A percentile compares a stretch with the other conserved stretches of the same genome.
Evolutionary conservation across 2,113 vertebrate species (phyloP).

Genomic region (Gulo gulo): DNA sequence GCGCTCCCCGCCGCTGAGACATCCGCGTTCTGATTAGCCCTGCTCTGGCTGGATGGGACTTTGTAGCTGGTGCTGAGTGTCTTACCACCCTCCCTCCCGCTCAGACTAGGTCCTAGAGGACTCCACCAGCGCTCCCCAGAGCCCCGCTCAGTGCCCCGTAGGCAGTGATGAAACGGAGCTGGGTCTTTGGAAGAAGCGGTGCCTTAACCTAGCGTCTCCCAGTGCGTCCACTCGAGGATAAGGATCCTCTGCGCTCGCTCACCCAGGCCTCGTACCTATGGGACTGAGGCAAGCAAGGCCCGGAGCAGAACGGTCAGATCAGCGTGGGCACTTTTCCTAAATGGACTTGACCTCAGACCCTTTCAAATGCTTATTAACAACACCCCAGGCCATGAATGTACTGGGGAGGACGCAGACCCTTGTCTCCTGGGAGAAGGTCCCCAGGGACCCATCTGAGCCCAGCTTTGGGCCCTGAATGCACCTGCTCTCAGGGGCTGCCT

Average conservation of each 20-base stretch:
- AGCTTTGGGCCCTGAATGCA: neutral
- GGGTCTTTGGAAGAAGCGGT: neutral
- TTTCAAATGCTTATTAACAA: neutral
- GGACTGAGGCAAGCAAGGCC: neutral
- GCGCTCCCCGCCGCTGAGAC: neutral
- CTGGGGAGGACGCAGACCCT: neutral
- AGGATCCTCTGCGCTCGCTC: neutral
- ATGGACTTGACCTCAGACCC: neutral
- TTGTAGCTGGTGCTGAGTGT: neutral
- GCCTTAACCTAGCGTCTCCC: neutral
- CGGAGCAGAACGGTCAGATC: neutral
- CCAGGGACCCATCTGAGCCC: neutral
- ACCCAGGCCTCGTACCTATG: neutral
- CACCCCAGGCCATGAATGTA: neutral
- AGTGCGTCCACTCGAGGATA: neutral
- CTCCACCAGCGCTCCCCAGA: neutral
- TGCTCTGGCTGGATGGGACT: neutral
- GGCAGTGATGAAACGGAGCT: neutral
- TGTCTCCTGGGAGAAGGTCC: neutral
- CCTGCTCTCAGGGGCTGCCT: neutral
- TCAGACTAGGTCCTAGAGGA: neutral
- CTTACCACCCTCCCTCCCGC: neutral
- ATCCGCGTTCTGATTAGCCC: neutral
- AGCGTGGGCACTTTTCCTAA: neutral
- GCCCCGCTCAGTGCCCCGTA: neutral